Conservation (phyloP, 2,113 vertebrate genomes). For the Eptatretus burgeri region DNA sequence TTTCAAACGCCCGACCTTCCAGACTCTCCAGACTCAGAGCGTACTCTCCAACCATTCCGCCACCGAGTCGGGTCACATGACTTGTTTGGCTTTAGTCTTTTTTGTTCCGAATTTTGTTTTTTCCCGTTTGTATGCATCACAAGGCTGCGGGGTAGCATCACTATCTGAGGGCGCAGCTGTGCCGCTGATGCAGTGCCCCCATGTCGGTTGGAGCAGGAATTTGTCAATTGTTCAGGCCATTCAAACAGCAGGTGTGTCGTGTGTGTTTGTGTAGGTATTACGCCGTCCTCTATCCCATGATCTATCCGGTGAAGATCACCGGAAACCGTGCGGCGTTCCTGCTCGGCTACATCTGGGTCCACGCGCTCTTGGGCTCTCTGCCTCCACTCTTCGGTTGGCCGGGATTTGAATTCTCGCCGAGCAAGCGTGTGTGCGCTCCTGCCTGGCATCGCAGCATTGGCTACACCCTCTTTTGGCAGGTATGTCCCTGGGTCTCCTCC, state of each 20-base stretch:
- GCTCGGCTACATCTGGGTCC: constrained; percentile 68
- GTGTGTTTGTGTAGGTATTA: constrained; percentile 39
- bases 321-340: constrained; percentile 60
- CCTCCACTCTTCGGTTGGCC: constrained; percentile 91
- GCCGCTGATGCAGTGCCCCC: too few relatives aligned
- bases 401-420: constrained; percentile 60
- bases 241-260: not conserved
- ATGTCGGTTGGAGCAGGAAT: too few relatives aligned
- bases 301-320: constrained; percentile 94
- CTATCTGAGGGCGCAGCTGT: too few relatives aligned
- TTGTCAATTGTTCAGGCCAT: too few relatives aligned
- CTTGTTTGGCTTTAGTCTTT: too few relatives aligned
- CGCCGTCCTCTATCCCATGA: constrained; percentile 83
- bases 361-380: constrained; percentile 61
- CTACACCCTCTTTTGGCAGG: constrained; percentile 70
- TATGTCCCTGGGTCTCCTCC: constrained; percentile 10
- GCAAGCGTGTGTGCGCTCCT: constrained; percentile 81
- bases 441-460: constrained; percentile 53
- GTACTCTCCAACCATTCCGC: too few relatives aligned
- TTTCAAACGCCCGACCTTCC: too few relatives aligned
- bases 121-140: too few relatives aligned
- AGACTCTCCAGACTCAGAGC: too few relatives aligned
- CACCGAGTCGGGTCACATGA: too few relatives aligned
- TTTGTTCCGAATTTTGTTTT: too few relatives aligned
- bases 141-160: too few relatives aligned